Evolutionary conservation across 1,140 invertebrate genomes (phyloP), one percentile per base, ranked within the genome.

Genomic region (Listronotus bonariensis): DNA sequence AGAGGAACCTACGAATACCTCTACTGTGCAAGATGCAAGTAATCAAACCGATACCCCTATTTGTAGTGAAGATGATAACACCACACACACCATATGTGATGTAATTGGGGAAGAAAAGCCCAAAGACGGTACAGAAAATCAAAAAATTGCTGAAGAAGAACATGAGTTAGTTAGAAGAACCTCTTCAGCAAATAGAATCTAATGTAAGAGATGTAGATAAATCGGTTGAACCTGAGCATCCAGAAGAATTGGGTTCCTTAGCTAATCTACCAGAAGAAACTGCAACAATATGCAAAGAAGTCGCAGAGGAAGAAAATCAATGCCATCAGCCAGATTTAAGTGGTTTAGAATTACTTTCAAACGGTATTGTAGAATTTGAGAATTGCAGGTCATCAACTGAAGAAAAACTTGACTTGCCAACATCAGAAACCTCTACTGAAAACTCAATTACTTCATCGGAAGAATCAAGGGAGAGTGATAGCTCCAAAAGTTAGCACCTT

Each of bases 321-420:
- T 48, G 40, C 57, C 41, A 14, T 15, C 45, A 77, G 69, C 74
- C 77, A 0, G 91, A 92, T 76, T 78, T 92, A 1, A 92, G 90
- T 70, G 92, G 92, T 0, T 76, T 94, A 40, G 89, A 93, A 79
- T 75, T 94, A 12, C 75, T 93, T 6, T 92, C 90, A 0, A 92
- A 91, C 70, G 92, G 90, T 71, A 92, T 92, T 54, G 88, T 88
- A 64, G 87, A 90, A 64, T 85, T 89, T 63, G 88, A 89, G 74
- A 80, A 71, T 34, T 64, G 64, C 48, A 45, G 79, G 53, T 82
- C 70, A 32, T 58, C 58, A 5, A 68, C 52, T 32, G 71, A 62
- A 55, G 41, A 72, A 42, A 69, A 71, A 52, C 53, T 64, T 17
- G 57, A 56, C 52, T 6, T 17, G n/a, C 51, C 38, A 43, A 40